A percentile compares a stretch with the other conserved stretches of the same genome.
Conservation (phyloP, 35 echinoderm and acorn worm species). For the Apostichopus californicus region DNA sequence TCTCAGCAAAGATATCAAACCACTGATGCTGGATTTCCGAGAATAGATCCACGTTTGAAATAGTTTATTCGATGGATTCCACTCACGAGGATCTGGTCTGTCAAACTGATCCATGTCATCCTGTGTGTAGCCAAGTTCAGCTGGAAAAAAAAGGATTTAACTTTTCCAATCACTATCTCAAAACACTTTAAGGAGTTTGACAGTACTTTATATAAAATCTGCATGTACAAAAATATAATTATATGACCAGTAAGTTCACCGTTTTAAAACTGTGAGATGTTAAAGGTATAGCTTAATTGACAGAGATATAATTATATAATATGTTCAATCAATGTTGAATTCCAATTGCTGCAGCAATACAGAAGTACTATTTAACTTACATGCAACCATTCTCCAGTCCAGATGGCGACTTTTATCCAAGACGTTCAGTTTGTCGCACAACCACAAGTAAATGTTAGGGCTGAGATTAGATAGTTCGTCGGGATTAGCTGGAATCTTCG, state of each 20-base stretch:
- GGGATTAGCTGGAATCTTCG: neutral
- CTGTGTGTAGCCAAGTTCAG: slow-evolving; percentile 1
- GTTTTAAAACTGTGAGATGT: no score
- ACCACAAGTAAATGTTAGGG: neutral
- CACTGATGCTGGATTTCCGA: neutral
- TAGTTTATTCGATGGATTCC: neutral
- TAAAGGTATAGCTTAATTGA: no score
- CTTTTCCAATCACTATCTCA: no score
- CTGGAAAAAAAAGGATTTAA: neutral
- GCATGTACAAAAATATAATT: no score
- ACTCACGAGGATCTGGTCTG: neutral
- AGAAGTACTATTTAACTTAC: neutral
- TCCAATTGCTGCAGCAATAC: no score
- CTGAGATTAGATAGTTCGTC: neutral
- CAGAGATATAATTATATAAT: no score
- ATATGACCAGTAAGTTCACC: no score
- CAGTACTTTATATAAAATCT: no score
- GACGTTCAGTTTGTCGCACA: slow-evolving; percentile 12
- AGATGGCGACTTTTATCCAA: neutral
- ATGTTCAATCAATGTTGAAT: no score
- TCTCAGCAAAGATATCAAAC: neutral
- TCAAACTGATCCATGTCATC: slow-evolving; percentile 28
- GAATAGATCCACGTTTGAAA: neutral
- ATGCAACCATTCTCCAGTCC: slow-evolving; percentile 12
- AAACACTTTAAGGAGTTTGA: no score